Percentiles rank a stretch among this genome's conserved stretches.
phyloP scores from a whole-genome alignment of 2,888 invertebrate genomes.

The Formica aserva region DNA sequence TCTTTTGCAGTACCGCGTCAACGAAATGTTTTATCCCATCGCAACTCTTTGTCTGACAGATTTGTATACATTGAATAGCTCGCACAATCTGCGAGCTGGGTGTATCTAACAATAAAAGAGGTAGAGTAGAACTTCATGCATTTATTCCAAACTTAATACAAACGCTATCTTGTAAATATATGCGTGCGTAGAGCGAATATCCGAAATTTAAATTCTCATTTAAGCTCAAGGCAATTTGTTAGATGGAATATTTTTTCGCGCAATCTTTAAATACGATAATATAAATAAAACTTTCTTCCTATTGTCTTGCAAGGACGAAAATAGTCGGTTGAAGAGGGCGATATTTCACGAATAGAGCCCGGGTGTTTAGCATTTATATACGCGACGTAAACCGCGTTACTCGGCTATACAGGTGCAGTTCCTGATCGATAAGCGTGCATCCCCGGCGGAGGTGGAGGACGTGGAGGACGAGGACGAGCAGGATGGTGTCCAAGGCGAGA shows the following conservation, averaged over 20 bases:
- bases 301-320: neutral
- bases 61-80: conserved; percentile 1
- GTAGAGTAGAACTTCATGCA: neutral
- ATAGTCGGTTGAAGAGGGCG: neutral
- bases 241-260: neutral
- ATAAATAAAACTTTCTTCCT: neutral
- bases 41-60: conserved; percentile 20
- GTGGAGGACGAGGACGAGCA: neutral
- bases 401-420: conserved; percentile 29
- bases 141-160: conserved; percentile 25
- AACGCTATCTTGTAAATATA: neutral
- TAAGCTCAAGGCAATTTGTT: neutral
- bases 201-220: neutral
- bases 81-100: neutral
- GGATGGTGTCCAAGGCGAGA: conserved; percentile 16
- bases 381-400: conserved; percentile 48
- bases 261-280: neutral
- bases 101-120: neutral
- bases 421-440: conserved; percentile 49
- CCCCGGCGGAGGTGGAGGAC: conserved; percentile 12
- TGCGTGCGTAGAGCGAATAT: neutral
- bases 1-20: neutral
- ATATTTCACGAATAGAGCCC: conserved; percentile 14
- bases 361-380: conserved; percentile 48
- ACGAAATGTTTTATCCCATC: conserved; percentile 16